These are phyloP conservation scores for Artibeus lituratus DNA, from an alignment of 2,797 vertebrate species.

Conservation along the genomic window DNA sequence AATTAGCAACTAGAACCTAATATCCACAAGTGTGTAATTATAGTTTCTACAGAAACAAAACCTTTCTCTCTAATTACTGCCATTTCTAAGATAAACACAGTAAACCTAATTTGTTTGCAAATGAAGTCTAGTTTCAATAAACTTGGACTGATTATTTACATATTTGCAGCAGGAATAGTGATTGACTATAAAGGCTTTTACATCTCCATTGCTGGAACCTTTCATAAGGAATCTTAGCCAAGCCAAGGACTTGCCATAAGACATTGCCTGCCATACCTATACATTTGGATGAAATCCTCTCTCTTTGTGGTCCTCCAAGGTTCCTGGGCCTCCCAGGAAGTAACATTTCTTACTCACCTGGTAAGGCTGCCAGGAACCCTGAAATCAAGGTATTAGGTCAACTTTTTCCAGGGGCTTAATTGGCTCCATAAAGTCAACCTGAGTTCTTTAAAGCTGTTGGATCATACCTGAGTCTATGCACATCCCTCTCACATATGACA, in stretches of 20 bases:
- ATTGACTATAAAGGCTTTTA: background rate
- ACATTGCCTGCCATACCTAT: background rate
- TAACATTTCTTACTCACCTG: background rate
- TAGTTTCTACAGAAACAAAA: background rate
- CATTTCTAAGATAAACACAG: background rate
- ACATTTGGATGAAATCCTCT: background rate
- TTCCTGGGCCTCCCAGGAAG: background rate
- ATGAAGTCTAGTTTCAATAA: background rate
- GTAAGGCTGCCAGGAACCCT: background rate
- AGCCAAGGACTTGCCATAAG: background rate
- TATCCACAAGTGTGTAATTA: background rate
- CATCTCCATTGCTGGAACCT: background rate
- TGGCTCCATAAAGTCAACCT: background rate
- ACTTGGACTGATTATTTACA: background rate
- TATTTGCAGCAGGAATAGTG: background rate
- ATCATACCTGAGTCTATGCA: background rate
- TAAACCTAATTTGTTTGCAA: background rate
- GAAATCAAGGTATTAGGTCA: background rate
- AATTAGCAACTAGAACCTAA: background rate
- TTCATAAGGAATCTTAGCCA: background rate
- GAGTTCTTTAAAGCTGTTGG: background rate
- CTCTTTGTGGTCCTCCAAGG: background rate
- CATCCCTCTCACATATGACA: background rate
- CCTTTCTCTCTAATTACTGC: background rate
- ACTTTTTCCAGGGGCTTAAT: background rate